Conservation (phyloP, 2,888 invertebrate species). For the Mimas tiliae region DNA sequence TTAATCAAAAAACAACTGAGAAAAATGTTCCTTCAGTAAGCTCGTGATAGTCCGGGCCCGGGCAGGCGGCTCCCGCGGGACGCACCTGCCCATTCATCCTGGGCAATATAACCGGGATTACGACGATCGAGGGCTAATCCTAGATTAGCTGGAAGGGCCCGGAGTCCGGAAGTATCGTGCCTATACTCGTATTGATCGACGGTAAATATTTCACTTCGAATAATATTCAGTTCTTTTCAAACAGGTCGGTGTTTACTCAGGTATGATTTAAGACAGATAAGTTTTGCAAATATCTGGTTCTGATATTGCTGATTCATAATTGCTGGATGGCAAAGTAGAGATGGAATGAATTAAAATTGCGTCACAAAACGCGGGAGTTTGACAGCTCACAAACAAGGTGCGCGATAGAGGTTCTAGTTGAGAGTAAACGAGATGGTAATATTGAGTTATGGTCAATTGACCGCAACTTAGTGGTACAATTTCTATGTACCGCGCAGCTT, state of each 20-base stretch:
- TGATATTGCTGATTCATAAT: too few species aligned
- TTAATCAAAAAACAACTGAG: slow-evolving; percentile 20
- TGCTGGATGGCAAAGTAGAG: too few species aligned
- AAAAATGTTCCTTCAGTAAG: slow-evolving; percentile 15
- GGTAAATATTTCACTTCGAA: not conserved
- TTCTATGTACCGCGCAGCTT: too few species aligned
- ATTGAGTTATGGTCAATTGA: too few species aligned
- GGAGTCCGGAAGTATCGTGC: not conserved
- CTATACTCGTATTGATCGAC: slow-evolving; percentile 13
- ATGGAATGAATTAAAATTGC: too few species aligned
- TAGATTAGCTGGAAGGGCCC: slow-evolving; percentile 37
- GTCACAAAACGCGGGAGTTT: too few species aligned
- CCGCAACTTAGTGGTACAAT: too few species aligned
- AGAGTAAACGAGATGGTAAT: too few species aligned
- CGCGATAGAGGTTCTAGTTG: too few species aligned
- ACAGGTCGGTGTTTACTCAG: not conserved
- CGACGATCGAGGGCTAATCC: slow-evolving; percentile 40
- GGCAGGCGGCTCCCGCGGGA: not conserved
- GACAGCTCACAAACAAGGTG: too few species aligned
- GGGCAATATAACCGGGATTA: slow-evolving; percentile 36
- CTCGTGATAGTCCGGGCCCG: not conserved
- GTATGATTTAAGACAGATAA: too few species aligned
- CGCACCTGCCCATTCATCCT: slow-evolving; percentile 23
- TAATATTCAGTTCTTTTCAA: not conserved
- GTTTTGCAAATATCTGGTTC: too few species aligned